Evolutionary conservation across 2,797 vertebrate species (phyloP).

Genomic region (Sebastolobus alascanus): DNA sequence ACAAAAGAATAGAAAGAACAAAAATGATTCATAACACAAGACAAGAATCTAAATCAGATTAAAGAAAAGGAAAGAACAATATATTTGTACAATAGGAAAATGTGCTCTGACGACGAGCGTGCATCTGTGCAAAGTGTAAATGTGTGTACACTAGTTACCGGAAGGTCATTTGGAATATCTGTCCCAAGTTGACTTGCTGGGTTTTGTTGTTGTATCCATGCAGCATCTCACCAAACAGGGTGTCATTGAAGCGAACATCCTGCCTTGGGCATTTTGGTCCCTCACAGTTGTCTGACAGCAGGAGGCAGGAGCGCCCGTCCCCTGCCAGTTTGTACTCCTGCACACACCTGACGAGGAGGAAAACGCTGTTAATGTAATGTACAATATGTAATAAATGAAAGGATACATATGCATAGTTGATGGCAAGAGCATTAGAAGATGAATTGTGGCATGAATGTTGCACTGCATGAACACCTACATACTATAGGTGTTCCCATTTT

Average conservation of each 20-base stretch:
- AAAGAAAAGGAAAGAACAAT: conserved; percentile 13
- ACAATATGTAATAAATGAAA: conserved; percentile 17
- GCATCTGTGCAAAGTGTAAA: conserved; percentile 29
- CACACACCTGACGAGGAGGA: conserved; percentile 88
- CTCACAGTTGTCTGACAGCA: conserved; percentile 94
- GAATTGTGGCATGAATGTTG: not conserved
- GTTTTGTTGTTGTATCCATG: conserved; percentile 97
- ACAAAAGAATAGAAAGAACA: not conserved
- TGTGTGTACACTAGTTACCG: conserved; percentile 84
- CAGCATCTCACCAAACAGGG: conserved; percentile 98
- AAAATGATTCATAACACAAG: not conserved
- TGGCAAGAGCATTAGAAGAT: conserved; percentile 80
- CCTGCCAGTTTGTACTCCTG: conserved; percentile 96
- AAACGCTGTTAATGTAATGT: conserved; percentile 42
- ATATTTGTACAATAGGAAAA: not conserved
- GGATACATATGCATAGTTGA: conserved; percentile 27
- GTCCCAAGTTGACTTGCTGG: conserved; percentile 94
- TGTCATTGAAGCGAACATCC: conserved; percentile 93
- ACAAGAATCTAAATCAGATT: not conserved
- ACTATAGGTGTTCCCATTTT: not conserved
- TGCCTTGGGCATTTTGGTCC: conserved; percentile 92
- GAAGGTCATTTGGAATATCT: conserved; percentile 99
- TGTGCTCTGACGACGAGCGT: not conserved
- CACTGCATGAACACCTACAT: not conserved
- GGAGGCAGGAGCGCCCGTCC: conserved; percentile 94